phyloP scores from a whole-genome alignment of 2,113 vertebrate genomes.

The Archocentrus centrarchus region DNA sequence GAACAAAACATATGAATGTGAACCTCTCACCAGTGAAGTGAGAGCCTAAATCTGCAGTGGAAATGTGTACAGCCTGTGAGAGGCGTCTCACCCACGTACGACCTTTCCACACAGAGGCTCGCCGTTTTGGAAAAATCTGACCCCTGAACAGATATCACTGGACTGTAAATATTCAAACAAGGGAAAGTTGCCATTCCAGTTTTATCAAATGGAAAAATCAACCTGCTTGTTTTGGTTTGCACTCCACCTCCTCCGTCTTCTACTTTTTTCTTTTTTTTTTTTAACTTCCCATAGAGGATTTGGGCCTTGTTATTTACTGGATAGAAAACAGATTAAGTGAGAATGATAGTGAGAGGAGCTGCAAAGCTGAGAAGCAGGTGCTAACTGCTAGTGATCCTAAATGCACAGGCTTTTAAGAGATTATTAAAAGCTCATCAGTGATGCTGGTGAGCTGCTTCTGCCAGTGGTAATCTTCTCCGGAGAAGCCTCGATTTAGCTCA shows the following conservation, averaged over 20 bases:
- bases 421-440: conserved; percentile 38
- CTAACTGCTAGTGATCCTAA: background rate
- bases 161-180: conserved; percentile 72
- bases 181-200: conserved; percentile 52
- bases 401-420: conserved; percentile 12
- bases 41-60: background rate
- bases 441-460: conserved; percentile 11
- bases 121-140: conserved; percentile 64
- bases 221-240: conserved; percentile 73
- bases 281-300: conserved; percentile 23
- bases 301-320: background rate
- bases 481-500: conserved; percentile 33
- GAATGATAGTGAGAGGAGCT: background rate
- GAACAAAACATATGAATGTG: too few relatives aligned
- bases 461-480: conserved; percentile 34
- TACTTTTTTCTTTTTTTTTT: background rate
- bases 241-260: conserved; percentile 28
- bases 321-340: conserved; percentile 14
- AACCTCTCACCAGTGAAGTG: too few relatives aligned
- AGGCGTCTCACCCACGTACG: conserved; percentile 52
- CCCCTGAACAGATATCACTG: conserved; percentile 55
- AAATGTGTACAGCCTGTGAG: conserved; percentile 21
- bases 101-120: conserved; percentile 56
- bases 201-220: conserved; percentile 78
- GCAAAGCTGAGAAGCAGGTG: conserved; percentile 19